These are phyloP conservation scores for Symphodus melops DNA, from an alignment of 2,113 vertebrate species.

Conservation along the genomic window DNA sequence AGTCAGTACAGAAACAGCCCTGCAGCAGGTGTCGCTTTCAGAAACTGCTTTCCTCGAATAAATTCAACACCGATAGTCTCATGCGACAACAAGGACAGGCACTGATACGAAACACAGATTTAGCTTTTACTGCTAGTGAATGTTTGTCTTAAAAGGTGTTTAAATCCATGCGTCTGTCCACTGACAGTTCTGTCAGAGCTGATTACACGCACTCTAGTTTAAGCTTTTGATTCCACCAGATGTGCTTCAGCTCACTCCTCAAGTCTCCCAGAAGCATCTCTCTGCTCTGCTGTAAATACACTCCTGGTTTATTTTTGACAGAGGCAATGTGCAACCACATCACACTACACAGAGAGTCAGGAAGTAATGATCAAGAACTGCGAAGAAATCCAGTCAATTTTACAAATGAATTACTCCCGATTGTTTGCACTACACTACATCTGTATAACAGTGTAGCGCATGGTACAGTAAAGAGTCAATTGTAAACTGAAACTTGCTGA, in stretches of 20 bases:
- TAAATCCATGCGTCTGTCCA: background rate
- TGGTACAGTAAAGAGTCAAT: too few species aligned
- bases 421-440: background rate
- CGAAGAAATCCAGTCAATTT: background rate
- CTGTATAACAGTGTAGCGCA: too few species aligned
- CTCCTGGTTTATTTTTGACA: background rate
- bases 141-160: background rate
- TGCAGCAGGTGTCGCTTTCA: slow-evolving; percentile 41
- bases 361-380: background rate
- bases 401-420: background rate
- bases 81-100: slow-evolving; percentile 16
- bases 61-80: slow-evolving; percentile 38
- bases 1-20: slow-evolving; percentile 37
- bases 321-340: background rate
- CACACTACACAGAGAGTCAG: background rate
- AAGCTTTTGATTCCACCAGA: background rate
- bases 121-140: background rate
- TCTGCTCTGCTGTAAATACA: background rate
- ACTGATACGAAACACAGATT: slow-evolving; percentile 16
- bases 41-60: slow-evolving; percentile 24
- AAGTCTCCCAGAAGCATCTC: background rate
- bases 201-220: background rate
- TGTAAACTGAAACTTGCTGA: too few species aligned
- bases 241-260: background rate
- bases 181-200: background rate